Evolutionary conservation across 2,888 invertebrate species (phyloP), one percentile per base, ranked within the genome.

Genomic region (Sesia apiformis): DNA sequence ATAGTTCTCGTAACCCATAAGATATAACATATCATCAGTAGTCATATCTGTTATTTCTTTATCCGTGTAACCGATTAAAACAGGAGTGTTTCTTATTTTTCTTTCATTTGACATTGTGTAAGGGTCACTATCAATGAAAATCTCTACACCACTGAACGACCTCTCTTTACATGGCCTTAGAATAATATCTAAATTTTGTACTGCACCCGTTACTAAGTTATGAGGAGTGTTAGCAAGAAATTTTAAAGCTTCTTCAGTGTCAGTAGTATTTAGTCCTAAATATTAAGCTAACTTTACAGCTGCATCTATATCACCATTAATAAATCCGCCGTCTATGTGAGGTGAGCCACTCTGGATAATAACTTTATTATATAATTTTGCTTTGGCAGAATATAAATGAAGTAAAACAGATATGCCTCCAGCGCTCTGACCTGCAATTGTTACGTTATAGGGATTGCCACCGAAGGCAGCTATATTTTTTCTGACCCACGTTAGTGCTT

Each of bases 261-360:
- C 68, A 4, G 68, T 74, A 0, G 85, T 75, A 49, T 74, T 81
- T 1, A 78, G 62, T 38, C 86, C 89, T 57, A 89, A 74, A 58
- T 81, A 70, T 42, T 60, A 58, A 7, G 88, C 78, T 43, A 89
- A 57, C 65, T 83, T 81, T 3, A 78, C 62, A 49, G 88, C 83
- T 55, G 76, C 80, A 38, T 74, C 58, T 3, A 63, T 59, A 61
- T 89, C 82, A 6, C 74, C 68, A 55, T 80, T 74, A 1, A 78
- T 78, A 61, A 86, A 85, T 70, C 81, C 72, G 3, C 78, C 80
- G 46, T 78, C 74, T 56, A 63, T 80, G 60, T 81, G 79, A 41
- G 87, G 84, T 0, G 84, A 80, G 4, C 87, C 87, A 66, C 89
- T 88, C 62, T 85, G 73, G 42, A 78, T 70, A 43, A 89, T 87